phyloP scores from a whole-genome alignment of 2,888 invertebrate species.

The Fragum sueziense region DNA sequence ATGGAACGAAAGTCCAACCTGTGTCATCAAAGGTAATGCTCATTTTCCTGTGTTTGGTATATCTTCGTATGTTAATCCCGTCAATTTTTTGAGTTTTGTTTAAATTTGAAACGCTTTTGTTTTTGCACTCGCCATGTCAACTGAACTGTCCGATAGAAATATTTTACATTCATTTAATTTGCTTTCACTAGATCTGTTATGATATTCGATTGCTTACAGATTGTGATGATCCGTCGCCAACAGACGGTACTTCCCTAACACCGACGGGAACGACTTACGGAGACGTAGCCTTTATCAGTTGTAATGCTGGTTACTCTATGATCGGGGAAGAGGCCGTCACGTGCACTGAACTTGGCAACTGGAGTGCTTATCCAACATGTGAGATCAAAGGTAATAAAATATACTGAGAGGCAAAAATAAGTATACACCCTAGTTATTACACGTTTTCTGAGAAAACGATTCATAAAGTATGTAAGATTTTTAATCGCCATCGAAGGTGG shows the following conservation, averaged over 20 bases:
- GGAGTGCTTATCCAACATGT: constrained; percentile 17
- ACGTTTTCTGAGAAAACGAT: too few species aligned
- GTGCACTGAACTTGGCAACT: constrained; percentile 5
- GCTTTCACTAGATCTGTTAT: background rate
- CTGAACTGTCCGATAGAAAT: background rate
- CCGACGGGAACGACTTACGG: constrained; percentile 26
- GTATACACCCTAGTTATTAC: background rate
- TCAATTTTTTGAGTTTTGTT: background rate
- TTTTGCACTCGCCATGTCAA: too few species aligned
- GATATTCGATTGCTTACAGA: constrained; percentile 16
- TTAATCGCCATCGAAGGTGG: too few species aligned
- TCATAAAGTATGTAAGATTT: too few species aligned
- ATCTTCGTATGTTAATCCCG: too few species aligned
- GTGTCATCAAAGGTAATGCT: constrained; percentile 20
- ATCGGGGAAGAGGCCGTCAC: constrained; percentile 3
- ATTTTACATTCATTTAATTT: background rate
- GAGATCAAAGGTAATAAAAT: constrained; percentile 10
- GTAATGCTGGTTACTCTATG: constrained; percentile 27
- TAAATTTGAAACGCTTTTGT: background rate
- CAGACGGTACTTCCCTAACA: constrained; percentile 9
- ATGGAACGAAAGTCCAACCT: constrained; percentile 11
- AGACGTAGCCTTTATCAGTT: constrained; percentile 20
- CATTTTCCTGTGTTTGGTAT: too few species aligned
- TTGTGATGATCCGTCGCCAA: constrained; percentile 28
- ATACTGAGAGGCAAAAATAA: background rate